phyloP scores from a whole-genome alignment of 1,140 invertebrate species.

The Drosophila navojoa region DNA sequence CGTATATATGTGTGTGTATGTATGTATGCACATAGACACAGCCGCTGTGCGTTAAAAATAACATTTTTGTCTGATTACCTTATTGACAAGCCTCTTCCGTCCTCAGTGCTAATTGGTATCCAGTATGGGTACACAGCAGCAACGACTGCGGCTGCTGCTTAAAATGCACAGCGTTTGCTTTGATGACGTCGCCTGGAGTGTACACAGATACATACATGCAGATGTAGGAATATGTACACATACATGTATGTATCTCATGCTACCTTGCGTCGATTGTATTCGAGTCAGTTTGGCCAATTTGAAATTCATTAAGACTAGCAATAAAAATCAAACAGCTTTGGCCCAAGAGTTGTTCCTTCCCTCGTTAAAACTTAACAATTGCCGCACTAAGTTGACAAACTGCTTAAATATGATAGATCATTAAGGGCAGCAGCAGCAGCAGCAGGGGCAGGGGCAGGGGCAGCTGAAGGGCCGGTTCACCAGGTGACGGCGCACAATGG shows the following conservation, averaged over 20 bases:
- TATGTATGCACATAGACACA: neutral
- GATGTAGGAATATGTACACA: neutral
- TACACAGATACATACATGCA: neutral
- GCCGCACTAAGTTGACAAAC: slow-evolving; percentile 62
- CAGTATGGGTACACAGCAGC: neutral
- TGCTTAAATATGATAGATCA: slow-evolving; percentile 60
- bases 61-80: neutral
- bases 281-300: slow-evolving; percentile 55
- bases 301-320: slow-evolving; percentile 59
- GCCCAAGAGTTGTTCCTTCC: slow-evolving; percentile 42
- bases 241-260: slow-evolving; percentile 22
- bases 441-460: neutral
- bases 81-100: slow-evolving; percentile 6
- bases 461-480: neutral
- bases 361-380: slow-evolving; percentile 66
- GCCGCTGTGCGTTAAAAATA: neutral
- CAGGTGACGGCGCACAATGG: neutral
- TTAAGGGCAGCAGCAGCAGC: slow-evolving; percentile 2
- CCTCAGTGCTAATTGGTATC: slow-evolving; percentile 1
- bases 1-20: too few relatives aligned
- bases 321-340: slow-evolving; percentile 48
- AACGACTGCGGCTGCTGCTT: neutral
- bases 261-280: slow-evolving; percentile 21
- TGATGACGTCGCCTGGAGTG: neutral
- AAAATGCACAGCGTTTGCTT: neutral